Percentiles rank a stretch among this genome's conserved stretches.
Conservation (phyloP, 2,797 vertebrate genomes). For the Enteromius afrohamiltoni region DNA sequence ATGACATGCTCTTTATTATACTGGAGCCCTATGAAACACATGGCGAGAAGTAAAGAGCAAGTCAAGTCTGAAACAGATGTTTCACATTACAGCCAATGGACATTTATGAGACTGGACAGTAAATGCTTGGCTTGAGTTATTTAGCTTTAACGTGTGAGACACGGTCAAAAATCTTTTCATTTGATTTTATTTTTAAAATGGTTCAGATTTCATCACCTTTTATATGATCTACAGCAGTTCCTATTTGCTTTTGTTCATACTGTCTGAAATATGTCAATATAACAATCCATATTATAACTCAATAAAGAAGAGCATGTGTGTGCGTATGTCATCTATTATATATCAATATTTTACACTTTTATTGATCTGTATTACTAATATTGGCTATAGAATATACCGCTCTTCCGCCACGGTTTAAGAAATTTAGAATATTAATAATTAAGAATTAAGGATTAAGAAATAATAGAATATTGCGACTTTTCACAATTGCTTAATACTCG, state of each 20-base stretch:
- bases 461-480: too few relatives aligned
- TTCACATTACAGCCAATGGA: conserved; percentile 54
- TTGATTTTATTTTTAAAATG: conserved; percentile 48
- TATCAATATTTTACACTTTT: neutral
- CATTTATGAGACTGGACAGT: conserved; percentile 59
- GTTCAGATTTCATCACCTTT: conserved; percentile 46
- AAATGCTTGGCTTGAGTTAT: conserved; percentile 55
- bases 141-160: conserved; percentile 59
- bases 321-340: neutral
- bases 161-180: conserved; percentile 49
- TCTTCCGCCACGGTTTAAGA: too few relatives aligned
- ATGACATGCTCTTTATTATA: conserved; percentile 57
- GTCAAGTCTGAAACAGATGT: conserved; percentile 57
- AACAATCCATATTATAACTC: neutral
- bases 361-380: neutral
- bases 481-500: too few relatives aligned
- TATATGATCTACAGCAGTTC: conserved; percentile 22
- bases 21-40: conserved; percentile 52
- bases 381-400: neutral
- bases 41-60: conserved; percentile 48
- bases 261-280: conserved; percentile 9
- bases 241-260: conserved; percentile 8
- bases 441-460: too few relatives aligned
- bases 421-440: too few relatives aligned
- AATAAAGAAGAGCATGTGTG: neutral